Evolutionary conservation across 2,888 invertebrate genomes (phyloP).

Genomic region (Dryomyza anilis): DNA sequence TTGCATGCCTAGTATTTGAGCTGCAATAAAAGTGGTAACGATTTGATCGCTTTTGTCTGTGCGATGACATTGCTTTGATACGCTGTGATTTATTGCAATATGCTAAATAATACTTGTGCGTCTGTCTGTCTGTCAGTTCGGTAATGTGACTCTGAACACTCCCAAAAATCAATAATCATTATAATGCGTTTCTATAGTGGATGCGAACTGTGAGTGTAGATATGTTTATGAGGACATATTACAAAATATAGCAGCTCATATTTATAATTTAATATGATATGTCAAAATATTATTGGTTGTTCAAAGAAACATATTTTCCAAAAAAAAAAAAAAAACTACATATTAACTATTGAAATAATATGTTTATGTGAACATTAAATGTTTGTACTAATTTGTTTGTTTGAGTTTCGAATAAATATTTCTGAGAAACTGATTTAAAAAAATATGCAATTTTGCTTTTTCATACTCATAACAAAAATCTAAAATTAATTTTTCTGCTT

Average conservation of each 20-base stretch:
- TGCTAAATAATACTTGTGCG: background rate
- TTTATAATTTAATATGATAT: too few relatives aligned
- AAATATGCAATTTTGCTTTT: too few relatives aligned
- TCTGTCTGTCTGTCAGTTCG: background rate
- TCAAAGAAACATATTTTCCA: background rate
- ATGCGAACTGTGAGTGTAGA: too few relatives aligned
- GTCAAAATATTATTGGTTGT: background rate
- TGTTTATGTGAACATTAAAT: too few relatives aligned
- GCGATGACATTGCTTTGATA: background rate
- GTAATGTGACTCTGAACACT: background rate
- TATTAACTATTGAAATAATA: background rate
- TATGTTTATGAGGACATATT: too few relatives aligned
- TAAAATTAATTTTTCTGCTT: too few relatives aligned
- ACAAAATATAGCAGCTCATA: too few relatives aligned
- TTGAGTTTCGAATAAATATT: background rate
- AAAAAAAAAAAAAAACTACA: background rate
- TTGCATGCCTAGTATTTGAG: too few relatives aligned
- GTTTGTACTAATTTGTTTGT: too few relatives aligned
- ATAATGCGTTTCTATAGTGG: too few relatives aligned
- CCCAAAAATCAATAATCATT: constrained; percentile 5
- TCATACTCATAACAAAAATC: too few relatives aligned
- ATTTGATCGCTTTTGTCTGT: background rate
- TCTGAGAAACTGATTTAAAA: background rate
- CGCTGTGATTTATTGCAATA: background rate
- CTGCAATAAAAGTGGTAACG: background rate